Evolutionary conservation across 2,888 invertebrate species (phyloP), one percentile per base, ranked within the genome.

Genomic region (Ennomos erosarius): DNA sequence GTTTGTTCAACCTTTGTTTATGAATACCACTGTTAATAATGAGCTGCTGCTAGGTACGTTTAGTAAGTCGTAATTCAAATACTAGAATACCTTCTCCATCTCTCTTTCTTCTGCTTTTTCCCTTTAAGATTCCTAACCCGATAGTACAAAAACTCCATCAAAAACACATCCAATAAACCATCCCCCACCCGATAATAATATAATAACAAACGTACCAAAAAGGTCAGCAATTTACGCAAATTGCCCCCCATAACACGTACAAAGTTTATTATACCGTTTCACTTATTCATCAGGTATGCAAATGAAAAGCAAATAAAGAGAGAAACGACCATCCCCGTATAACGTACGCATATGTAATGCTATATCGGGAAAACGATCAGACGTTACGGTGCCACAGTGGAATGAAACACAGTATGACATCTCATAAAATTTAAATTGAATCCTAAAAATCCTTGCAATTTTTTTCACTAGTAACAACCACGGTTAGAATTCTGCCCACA

Each of bases 221-320:
- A 65, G 67, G 68, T 64, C 65, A 64, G 67, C 65, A 51, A 67
- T 65, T 67, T 59, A 44, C 44, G 42, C 63, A 65, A 67, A 69
- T 67, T 65, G 67, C 64, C 51, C 52, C 47, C 51, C 65, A 65
- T 65, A 68, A 64, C 68, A 64, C 68, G 73, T 73, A 67, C 76
- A 72, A 70, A 73, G 70, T 76, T 76, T 76, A 81, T 78, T 77
- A 77, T 73, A 70, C 66, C 65, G 68, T 71, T 73, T 76, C 71
- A 78, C 76, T 80, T 78, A 83, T 82, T 84, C 79, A 85, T 84
- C 81, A 81, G 71, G 71, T 76, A 83, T 82, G 85, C 81, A 85
- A 86, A 88, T 85, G 79, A 76, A 82, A 85, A 79, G 77, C 80
- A 87, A 88, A 87, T 85, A 87, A 81, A 81, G 76, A 77, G 80